Conservation (phyloP, 1,140 invertebrate genomes). For the Samia ricini region DNA sequence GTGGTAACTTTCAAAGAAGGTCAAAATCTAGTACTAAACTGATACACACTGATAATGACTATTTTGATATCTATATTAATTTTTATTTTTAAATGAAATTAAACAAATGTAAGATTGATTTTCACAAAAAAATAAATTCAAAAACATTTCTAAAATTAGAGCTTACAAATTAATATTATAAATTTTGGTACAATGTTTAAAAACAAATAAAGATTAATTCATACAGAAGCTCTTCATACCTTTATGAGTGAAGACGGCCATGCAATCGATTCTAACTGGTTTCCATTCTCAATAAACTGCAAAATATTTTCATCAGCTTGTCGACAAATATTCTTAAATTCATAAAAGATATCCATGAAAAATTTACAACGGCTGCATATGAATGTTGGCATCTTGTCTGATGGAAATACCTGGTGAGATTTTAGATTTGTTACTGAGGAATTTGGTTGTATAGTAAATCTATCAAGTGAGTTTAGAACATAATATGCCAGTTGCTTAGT, state of each 20-base stretch:
- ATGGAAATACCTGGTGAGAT: conserved; percentile 81
- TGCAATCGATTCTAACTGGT: conserved; percentile 76
- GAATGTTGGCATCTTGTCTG: conserved; percentile 85
- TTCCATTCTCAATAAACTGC: conserved; percentile 82
- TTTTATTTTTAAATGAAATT: no score
- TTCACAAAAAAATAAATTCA: no score
- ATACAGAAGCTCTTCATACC: no score
- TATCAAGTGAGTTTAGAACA: not conserved
- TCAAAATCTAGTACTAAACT: not conserved
- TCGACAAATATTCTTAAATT: conserved; percentile 86
- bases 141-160: no score
- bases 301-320: conserved; percentile 83
- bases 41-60: not conserved
- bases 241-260: conserved; percentile 60
- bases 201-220: no score
- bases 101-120: no score
- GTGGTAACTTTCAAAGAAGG: no score
- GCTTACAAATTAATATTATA: no score
- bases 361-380: conserved; percentile 83
- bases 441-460: not conserved
- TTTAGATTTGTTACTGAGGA: not conserved
- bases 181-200: no score
- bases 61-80: not conserved
- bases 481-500: not conserved
- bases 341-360: conserved; percentile 83